Evolutionary conservation across 2,113 vertebrate genomes (phyloP).

Genomic region (Corydoras sp.): DNA sequence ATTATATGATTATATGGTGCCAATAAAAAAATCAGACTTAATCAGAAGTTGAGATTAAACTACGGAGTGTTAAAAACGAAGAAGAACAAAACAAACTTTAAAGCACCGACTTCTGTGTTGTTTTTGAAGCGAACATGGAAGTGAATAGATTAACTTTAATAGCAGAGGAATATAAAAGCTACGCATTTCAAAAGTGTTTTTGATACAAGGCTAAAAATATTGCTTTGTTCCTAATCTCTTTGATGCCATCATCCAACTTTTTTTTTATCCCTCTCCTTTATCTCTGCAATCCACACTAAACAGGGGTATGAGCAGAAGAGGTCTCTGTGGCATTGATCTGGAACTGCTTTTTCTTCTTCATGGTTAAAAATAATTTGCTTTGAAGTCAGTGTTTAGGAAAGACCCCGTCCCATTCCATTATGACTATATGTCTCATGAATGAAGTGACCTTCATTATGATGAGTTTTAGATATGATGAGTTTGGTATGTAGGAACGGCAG

Average conservation of each 20-base stretch:
- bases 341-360: not conserved
- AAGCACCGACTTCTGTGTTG: slow-evolving; percentile 40
- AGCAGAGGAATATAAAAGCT: slow-evolving; percentile 43
- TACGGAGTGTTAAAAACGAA: not conserved
- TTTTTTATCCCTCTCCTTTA: slow-evolving; percentile 24
- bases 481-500: too few species aligned
- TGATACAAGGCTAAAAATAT: slow-evolving; percentile 33
- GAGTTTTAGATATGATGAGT: too few species aligned
- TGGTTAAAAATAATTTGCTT: not conserved
- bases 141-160: slow-evolving; percentile 45
- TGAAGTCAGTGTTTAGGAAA: not conserved
- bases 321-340: not conserved
- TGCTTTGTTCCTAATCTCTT: slow-evolving; percentile 47
- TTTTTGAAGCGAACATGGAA: slow-evolving; percentile 42
- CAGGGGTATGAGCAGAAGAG: not conserved
- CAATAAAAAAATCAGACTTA: slow-evolving; percentile 17
- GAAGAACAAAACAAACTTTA: slow-evolving; percentile 35
- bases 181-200: slow-evolving; percentile 40
- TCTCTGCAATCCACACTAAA: slow-evolving; percentile 11
- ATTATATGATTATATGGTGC: not conserved
- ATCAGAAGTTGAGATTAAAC: slow-evolving; percentile 44
- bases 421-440: too few species aligned
- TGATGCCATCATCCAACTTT: slow-evolving; percentile 35
- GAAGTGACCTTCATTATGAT: too few species aligned
- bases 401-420: too few species aligned